Evolutionary conservation across 1,140 invertebrate species (phyloP).

Genomic region (Zaprionus africanus): DNA sequence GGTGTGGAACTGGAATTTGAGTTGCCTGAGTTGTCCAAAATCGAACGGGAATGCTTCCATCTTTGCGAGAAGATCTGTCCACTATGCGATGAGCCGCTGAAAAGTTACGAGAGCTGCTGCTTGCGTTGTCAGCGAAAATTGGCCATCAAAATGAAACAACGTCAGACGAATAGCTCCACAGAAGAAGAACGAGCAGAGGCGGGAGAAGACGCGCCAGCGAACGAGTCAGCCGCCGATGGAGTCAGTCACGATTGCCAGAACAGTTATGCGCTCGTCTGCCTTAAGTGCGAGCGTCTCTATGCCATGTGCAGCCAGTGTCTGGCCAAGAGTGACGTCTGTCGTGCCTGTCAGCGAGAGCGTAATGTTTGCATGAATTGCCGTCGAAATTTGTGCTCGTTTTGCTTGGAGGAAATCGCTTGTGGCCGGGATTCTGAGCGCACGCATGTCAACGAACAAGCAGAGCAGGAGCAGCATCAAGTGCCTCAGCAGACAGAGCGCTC

Average conservation of each 20-base stretch:
- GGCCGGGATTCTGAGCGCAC: constrained; percentile 64
- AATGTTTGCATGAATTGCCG: constrained; percentile 80
- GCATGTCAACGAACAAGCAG: constrained; percentile 64
- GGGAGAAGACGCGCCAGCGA: not conserved
- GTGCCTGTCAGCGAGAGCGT: constrained; percentile 70
- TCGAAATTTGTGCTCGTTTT: constrained; percentile 73
- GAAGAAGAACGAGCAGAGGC: constrained; percentile 6
- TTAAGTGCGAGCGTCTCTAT: constrained; percentile 76
- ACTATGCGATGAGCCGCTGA: constrained; percentile 75
- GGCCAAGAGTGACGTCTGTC: constrained; percentile 70
- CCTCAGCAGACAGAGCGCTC: not conserved
- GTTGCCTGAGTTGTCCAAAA: constrained; percentile 64
- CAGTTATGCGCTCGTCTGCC: constrained; percentile 71
- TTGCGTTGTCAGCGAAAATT: constrained; percentile 73
- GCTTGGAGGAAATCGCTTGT: constrained; percentile 73
- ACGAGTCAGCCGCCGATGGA: not conserved
- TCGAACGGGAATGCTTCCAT: constrained; percentile 79
- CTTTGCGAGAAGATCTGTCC: constrained; percentile 81
- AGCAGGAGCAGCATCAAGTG: constrained; percentile 46
- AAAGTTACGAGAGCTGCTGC: constrained; percentile 76
- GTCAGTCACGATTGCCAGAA: constrained; percentile 54
- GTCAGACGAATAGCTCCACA: constrained; percentile 17
- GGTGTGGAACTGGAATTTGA: constrained; percentile 71
- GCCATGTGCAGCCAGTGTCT: constrained; percentile 68
- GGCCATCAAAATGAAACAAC: constrained; percentile 63